Base-by-base conservation (phyloP, 2,113 vertebrate genomes). In the Cephalopholis sonnerati region DNA sequence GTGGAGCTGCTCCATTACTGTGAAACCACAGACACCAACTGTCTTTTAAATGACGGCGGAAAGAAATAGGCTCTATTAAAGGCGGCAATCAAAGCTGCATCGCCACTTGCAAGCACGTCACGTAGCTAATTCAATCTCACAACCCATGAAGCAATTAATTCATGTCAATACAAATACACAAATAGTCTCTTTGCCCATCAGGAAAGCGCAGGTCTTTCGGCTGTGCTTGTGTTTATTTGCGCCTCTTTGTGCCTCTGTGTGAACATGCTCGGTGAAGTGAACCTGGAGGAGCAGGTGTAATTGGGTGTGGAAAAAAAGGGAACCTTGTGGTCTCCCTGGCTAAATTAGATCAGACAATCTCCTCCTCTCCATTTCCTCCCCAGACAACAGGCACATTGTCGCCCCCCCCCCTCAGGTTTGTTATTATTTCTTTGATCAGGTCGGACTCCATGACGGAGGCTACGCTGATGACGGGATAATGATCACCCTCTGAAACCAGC, bases 71-170 rank as follows among this genome's bases (percentile, higher is more conserved):
- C 65, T 87, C 86, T 22, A 59, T 87, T 91, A 91, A 84, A 86
- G 69, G 74, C 77, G 1, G 81, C 88, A 86, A 90, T 94, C 86
- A 92, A 93, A 93, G 88, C 78, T 2, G 61, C 71, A 80, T 83
- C 67, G 51, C 13, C 57, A 90, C 90, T 89, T 68, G 91, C 85
- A 95, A 74, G 77, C 92, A 27, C 32, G 79, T 93, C 93, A 95
- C 93, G 89, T 92, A 91, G 80, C 89, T 88, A 90, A 94, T 93
- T 93, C 90, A 93, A 93, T 94, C 93, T 90, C 81, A 86, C 90
- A 89, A 93, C 64, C 89, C 91, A 87, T 90, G 90, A 91, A 94
- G 90, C 94, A 94, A 94, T 94, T 95, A 92, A 93, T 93, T 92
- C 87, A 83, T 88, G 91, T 93, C 93, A 91, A 92, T 87, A 89